A percentile compares a stretch with the other conserved stretches of the same genome.
Evolutionary conservation across 1,140 invertebrate genomes (phyloP).

Genomic region (Sipha flava): DNA sequence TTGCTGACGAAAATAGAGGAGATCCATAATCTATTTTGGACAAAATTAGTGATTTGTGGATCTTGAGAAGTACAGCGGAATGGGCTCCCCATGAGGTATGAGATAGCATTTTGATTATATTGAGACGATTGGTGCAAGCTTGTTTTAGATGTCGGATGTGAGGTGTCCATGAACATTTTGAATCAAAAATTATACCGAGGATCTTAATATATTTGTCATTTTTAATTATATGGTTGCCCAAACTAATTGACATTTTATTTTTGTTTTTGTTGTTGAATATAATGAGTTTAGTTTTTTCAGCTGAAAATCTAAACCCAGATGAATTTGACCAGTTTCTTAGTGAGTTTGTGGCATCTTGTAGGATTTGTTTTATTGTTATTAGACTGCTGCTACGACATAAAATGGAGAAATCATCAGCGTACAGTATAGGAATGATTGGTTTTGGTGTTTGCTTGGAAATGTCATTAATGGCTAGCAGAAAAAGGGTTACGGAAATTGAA

Average conservation of each 20-base stretch:
- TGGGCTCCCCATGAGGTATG: background rate
- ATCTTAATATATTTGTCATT: background rate
- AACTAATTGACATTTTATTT: background rate
- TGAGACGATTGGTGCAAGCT: background rate
- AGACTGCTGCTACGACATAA: too few species aligned
- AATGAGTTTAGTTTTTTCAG: too few species aligned
- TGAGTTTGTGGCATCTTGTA: too few species aligned
- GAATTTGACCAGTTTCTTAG: too few species aligned
- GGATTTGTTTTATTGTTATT: too few species aligned
- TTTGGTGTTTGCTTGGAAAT: background rate
- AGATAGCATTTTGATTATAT: background rate
- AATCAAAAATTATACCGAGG: background rate
- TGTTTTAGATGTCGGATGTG: background rate
- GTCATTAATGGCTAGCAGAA: constrained; percentile 21
- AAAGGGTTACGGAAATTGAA: background rate
- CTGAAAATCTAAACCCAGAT: too few species aligned
- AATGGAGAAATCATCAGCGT: background rate
- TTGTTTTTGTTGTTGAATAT: background rate
- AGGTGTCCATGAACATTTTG: background rate
- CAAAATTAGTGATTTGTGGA: background rate
- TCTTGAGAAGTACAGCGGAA: background rate
- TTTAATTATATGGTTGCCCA: background rate
- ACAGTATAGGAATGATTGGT: background rate
- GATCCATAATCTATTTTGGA: background rate
- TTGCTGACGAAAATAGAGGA: too few species aligned